Evolutionary conservation across 2,888 invertebrate genomes (phyloP), one percentile per base, ranked within the genome.

Genomic region (Habrosyne pyritoides): DNA sequence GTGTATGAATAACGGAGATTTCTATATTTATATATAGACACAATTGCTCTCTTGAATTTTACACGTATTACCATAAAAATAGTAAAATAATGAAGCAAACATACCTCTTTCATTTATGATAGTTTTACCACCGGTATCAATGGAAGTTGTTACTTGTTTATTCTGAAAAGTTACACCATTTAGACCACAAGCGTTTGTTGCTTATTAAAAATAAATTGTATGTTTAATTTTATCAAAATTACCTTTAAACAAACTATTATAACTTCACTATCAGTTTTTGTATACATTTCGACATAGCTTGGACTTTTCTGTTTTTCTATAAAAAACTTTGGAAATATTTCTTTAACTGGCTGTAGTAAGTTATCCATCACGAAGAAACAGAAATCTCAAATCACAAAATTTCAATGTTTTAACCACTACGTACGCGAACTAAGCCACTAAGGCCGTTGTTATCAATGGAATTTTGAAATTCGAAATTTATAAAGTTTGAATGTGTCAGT

Each of bases 221-320:
- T 48, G n/a, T 8, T 18, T 52, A 36, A 0, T 30, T 30, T 52
- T 47, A 22, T 36, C 48, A 2, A 53, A 65, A 56, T 61, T 76
- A 89, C 90, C 80, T 88, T 89, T 1, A 74, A 71, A 56, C 75
- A 84, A 51, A 84, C 86, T 54, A 91, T 58, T 21, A 86, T 62
- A 26, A 89, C 67, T 57, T 92, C 90, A 54, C 63, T 71, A 46
- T 67, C 75, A 54, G 59, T 73, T 77, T 84, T 88, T 18, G 84
- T 81, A 55, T 81, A 90, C 75, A 91, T 89, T 77, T 83, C 75
- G 2, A 92, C 80, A 71, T 91, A 93, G 66, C 81, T 91, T 1
- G 91, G 88, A 57, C 81, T 77, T 54, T 67, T 66, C 71, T 86
- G 87, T 74, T 83, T 88, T 52, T 87, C 82, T 53, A 90, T 67